Evolutionary conservation across 1,140 invertebrate species (phyloP).

Genomic region (roundworm (Caenorhabditis elegans)): WBcel235 BX284605.5:15502001-15502500

Average conservation of each 20-base stretch:
- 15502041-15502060: conserved; percentile 67
- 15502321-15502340: conserved; percentile 84
- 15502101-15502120: no score
- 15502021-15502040: conserved; percentile 69
- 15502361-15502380: conserved; percentile 72
- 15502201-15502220: conserved; percentile 63
- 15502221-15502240: conserved; percentile 74
- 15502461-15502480: conserved; percentile 90
- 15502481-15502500: conserved; percentile 88
- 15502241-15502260: conserved; percentile 79
- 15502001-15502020: conserved; percentile 84
- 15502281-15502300: no score
- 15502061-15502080: conserved; percentile 67
- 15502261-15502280: no score
- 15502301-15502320: no score
- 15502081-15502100: conserved; percentile 60
- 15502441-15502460: conserved; percentile 85
- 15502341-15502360: conserved; percentile 82
- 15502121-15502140: no score
- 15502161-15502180: conserved; percentile 63
- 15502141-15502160: conserved; percentile 64
- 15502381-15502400: conserved; percentile 78
- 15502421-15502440: conserved; percentile 87
- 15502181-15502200: conserved; percentile 65
- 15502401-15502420: conserved; percentile 83